Conservation (phyloP, 2,113 vertebrate species). For the Oenanthe oenanthe region DNA sequence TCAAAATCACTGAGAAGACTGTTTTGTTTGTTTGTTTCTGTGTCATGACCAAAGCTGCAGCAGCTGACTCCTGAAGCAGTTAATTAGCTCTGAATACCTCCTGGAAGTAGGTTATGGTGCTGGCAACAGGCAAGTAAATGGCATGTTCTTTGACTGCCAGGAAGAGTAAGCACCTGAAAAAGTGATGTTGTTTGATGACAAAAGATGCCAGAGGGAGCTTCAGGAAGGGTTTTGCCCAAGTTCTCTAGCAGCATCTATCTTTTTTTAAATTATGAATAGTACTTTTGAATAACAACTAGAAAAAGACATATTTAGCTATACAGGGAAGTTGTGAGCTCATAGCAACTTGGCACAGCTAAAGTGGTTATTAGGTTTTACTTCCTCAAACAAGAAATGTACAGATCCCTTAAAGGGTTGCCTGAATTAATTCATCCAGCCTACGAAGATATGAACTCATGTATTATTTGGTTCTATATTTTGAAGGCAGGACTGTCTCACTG, state of each 20-base stretch:
- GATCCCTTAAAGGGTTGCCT: neutral
- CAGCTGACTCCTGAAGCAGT: neutral
- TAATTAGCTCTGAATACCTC: neutral
- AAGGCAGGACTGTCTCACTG: neutral
- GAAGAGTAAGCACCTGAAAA: neutral
- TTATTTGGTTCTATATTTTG: neutral
- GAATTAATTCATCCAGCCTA: neutral
- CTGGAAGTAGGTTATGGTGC: slow-evolving; percentile 28
- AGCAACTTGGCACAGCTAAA: neutral
- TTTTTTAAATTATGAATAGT: neutral
- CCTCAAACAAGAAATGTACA: neutral
- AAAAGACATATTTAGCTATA: neutral
- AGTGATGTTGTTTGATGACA: neutral
- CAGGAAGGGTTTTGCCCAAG: neutral
- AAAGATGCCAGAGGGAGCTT: neutral
- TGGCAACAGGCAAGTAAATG: neutral
- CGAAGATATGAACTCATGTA: neutral
- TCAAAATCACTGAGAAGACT: neutral
- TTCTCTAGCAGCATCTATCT: neutral
- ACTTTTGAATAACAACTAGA: neutral
- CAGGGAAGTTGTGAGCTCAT: neutral
- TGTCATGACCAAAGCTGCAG: neutral
- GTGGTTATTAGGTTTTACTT: neutral
- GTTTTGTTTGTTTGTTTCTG: neutral
- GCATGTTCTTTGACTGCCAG: neutral